phyloP scores from a whole-genome alignment of 30 jellyfish, hydroid and myxozoan species.

The Rhopilema esculentum region DNA sequence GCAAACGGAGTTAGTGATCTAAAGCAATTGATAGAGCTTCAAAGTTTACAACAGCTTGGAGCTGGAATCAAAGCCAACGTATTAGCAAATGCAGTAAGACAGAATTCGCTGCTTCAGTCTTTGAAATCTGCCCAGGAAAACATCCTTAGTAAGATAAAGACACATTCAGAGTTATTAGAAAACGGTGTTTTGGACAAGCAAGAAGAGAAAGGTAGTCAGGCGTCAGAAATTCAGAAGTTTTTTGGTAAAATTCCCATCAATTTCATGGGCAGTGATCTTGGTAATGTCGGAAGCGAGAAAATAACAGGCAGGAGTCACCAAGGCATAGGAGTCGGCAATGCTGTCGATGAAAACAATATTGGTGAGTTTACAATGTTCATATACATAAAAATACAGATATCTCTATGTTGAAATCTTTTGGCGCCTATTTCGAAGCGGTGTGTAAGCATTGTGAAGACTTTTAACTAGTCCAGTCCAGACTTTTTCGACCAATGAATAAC shows the following conservation, averaged over 20 bases:
- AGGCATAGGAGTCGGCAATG: background rate
- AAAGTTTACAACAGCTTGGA: constrained; percentile 66
- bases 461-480: too few species aligned
- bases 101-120: constrained; percentile 57
- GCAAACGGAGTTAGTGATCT: constrained; percentile 46
- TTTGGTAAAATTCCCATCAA: constrained; percentile 66
- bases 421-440: too few species aligned
- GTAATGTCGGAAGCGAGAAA: constrained; percentile 75
- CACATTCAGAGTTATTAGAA: constrained; percentile 24
- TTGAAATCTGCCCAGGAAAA: constrained; percentile 69
- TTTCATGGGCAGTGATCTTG: constrained; percentile 56
- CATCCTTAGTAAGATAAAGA: constrained; percentile 26
- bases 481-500: too few species aligned
- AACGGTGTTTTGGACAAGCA: constrained; percentile 11
- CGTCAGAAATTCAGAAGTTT: constrained; percentile 58
- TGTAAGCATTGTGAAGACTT: too few species aligned
- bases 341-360: constrained; percentile 6
- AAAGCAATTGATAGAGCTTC: constrained; percentile 59
- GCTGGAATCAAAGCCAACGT: constrained; percentile 68
- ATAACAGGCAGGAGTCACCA: constrained; percentile 41
- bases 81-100: constrained; percentile 47
- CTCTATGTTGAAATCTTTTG: too few species aligned
- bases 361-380: background rate
- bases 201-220: constrained; percentile 5
- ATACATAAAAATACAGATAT: too few species aligned